Evolutionary conservation across 2,113 vertebrate genomes (phyloP).

Genomic region (Colaptes auratus): DNA sequence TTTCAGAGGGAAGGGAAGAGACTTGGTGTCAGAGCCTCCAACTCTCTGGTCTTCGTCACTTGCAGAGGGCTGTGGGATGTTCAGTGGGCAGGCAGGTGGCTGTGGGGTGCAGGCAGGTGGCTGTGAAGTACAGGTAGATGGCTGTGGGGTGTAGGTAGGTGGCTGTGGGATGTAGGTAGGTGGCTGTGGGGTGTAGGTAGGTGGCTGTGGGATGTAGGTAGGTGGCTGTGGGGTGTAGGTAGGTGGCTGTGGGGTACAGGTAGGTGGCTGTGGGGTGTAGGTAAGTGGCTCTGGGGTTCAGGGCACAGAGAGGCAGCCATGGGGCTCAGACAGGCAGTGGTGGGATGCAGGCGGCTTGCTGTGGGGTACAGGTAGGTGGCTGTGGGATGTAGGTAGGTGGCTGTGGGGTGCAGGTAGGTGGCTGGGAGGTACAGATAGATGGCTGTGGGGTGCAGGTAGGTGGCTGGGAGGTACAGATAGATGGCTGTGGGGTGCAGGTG

Average conservation of each 20-base stretch:
- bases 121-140: neutral
- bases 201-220: neutral
- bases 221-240: neutral
- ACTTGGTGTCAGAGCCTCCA: neutral
- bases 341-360: neutral
- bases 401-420: neutral
- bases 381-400: no score
- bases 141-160: neutral
- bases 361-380: neutral
- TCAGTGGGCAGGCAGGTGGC: neutral
- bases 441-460: neutral
- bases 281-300: rapidly evolving
- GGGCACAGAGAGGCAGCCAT: neutral
- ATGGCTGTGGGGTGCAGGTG: neutral
- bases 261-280: rapidly evolving
- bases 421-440: neutral
- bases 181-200: rapidly evolving
- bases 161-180: rapidly evolving
- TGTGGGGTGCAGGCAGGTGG: neutral
- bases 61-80: neutral
- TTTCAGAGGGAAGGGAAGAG: neutral
- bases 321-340: neutral
- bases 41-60: neutral
- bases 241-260: neutral
- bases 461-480: neutral